These are phyloP conservation scores for Hyperoodon ampullatus DNA, from an alignment of 2,113 vertebrate species.

Conservation along the genomic window DNA sequence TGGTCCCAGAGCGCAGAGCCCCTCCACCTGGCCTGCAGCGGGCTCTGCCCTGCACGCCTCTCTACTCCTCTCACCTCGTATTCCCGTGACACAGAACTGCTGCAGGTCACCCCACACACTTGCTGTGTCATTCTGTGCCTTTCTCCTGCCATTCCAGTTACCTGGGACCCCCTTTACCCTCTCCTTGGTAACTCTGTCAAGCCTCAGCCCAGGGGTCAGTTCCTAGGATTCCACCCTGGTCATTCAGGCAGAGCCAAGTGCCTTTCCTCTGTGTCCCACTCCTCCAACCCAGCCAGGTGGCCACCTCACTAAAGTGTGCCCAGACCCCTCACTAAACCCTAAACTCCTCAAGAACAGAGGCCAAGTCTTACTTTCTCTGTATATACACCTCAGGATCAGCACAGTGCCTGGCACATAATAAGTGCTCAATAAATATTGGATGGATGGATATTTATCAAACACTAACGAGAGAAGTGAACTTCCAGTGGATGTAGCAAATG, in stretches of 20 bases:
- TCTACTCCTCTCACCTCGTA: accelerated
- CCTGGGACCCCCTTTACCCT: neutral
- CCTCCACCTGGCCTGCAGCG: neutral
- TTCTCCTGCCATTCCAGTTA: neutral
- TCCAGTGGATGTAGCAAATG: neutral
- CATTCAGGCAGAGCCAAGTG: neutral
- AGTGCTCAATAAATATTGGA: neutral
- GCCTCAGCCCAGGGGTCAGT: neutral
- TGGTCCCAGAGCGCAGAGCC: neutral
- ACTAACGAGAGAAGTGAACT: neutral
- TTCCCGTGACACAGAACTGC: neutral
- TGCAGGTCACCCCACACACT: neutral
- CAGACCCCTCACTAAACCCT: neutral
- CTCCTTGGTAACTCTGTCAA: neutral
- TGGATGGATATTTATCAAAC: neutral
- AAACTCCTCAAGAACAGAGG: neutral
- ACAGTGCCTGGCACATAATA: neutral
- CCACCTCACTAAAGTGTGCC: neutral
- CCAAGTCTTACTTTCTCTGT: neutral
- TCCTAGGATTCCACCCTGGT: neutral
- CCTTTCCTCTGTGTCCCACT: neutral
- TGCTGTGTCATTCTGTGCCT: neutral
- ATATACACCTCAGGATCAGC: neutral
- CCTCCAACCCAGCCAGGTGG: neutral
- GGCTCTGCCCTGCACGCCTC: too few relatives aligned